Percentiles rank a stretch among this genome's conserved stretches.
Evolutionary conservation across 2,888 invertebrate genomes (phyloP).

Genomic region (Tribolium freemani): DNA sequence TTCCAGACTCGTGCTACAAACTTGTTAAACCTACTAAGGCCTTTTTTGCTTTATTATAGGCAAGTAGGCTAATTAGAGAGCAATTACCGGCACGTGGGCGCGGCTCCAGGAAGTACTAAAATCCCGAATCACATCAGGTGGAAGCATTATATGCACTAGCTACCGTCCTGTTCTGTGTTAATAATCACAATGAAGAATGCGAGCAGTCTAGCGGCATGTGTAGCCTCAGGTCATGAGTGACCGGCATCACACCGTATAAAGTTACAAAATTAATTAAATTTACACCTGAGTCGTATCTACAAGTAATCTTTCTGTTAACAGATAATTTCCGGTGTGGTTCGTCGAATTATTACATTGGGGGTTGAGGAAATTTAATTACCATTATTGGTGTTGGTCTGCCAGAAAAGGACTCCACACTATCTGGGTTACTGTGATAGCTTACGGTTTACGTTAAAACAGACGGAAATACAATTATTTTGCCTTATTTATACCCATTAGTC

Average conservation of each 20-base stretch:
- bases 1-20: slow-evolving; percentile 9
- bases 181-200: slow-evolving; percentile 34
- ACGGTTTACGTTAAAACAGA: slow-evolving; percentile 6
- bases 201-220: slow-evolving; percentile 33
- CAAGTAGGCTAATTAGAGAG: slow-evolving; percentile 35
- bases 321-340: neutral
- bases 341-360: neutral
- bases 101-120: slow-evolving; percentile 36
- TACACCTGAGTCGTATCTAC: neutral
- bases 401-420: neutral
- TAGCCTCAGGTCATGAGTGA: slow-evolving; percentile 17
- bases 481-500: slow-evolving; percentile 14
- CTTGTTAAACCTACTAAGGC: slow-evolving; percentile 3
- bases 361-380: neutral
- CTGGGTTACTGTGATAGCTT: slow-evolving; percentile 33
- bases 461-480: slow-evolving; percentile 22
- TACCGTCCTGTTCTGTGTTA: slow-evolving; percentile 16
- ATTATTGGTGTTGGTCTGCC: too few species aligned
- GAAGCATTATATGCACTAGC: slow-evolving; percentile 32
- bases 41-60: slow-evolving; percentile 29
- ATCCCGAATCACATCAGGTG: slow-evolving; percentile 36
- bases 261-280: neutral
- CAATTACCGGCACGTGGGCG: slow-evolving; percentile 39
- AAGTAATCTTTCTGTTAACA: neutral
- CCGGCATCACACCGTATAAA: neutral